Evolutionary conservation across 2,888 invertebrate species (phyloP), one percentile per base, ranked within the genome.

Genomic region (Parnassius apollo): DNA sequence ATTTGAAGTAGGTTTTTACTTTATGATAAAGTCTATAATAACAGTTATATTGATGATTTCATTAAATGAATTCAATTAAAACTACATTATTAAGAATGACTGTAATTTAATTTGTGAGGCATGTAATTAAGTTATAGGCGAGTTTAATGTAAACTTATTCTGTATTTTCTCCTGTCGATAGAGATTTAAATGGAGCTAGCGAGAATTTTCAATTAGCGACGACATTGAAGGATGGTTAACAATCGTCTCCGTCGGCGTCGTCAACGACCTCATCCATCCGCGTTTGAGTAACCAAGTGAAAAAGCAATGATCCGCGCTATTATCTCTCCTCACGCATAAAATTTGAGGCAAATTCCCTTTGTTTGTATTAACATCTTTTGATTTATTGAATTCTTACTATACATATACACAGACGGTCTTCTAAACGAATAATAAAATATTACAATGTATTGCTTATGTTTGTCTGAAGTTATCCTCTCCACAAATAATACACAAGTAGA

Each of bases 201-300:
- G 83, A 81, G 88, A 86, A 87, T 88, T 86, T 88, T 86, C 89
- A 91, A 91, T 91, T 91, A 91, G 89, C 73, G 82, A 71, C 75
- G 91, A 89, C 91, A 86, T 83, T 88, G 91, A 91, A 85, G 82
- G 88, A 91, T 91, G 77, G 80, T 76, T 82, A 83, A 86, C 89
- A 83, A 90, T 90, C 87, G 89, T 90, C 88, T 85, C 76, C 75
- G 78, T 78, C 81, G 82, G 76, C 80, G 77, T 75, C 81, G 80
- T 74, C 79, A 76, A 80, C 83, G 81, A 80, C 78, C 84, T 83
- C 88, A 90, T 91, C 83, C 81, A 82, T 91, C 91, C 89, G 84
- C 88, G 86, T 89, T 89, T 88, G 88, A 82, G 86, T 85, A 89
- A 87, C 87, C 84, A 83, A 91, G 86, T 86, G 88, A 88, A 88